Evolutionary conservation across 2,113 vertebrate species (phyloP).

Genomic region (cat (Felis catus)): DNA sequence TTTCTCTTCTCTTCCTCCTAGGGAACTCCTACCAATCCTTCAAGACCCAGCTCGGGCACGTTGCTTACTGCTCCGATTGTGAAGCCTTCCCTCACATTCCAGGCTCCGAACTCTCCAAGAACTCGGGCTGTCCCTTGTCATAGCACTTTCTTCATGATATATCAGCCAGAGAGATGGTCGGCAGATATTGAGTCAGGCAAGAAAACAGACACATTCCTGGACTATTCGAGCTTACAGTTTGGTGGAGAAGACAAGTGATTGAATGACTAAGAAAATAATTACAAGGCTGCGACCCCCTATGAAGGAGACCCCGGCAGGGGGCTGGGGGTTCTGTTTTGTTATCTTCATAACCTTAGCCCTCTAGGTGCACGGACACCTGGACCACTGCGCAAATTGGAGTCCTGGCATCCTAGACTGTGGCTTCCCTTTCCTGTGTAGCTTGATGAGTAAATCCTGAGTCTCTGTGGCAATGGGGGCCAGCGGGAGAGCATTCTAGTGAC

Average conservation of each 20-base stretch:
- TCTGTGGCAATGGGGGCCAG: not conserved
- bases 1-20: not conserved
- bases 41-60: not conserved
- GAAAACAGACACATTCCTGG: not conserved
- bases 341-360: not conserved
- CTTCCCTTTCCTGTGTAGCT: not conserved
- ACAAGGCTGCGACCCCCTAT: not conserved
- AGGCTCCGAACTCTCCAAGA: not conserved
- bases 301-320: not conserved
- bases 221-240: not conserved
- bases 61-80: not conserved
- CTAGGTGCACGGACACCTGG: not conserved
- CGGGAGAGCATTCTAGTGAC: slow-evolving; percentile 23
- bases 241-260: not conserved
- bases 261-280: not conserved
- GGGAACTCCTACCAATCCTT: not conserved
- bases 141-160: not conserved
- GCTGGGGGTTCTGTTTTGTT: not conserved
- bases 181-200: not conserved
- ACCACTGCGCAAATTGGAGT: not conserved
- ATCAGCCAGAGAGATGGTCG: not conserved
- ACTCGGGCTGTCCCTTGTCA: not conserved
- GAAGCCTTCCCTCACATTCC: not conserved
- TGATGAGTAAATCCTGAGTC: slow-evolving; percentile 4
- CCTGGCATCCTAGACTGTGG: not conserved